Base-by-base conservation (phyloP, 1,140 invertebrate genomes). In the Neomicropteryx cornuta region DNA sequence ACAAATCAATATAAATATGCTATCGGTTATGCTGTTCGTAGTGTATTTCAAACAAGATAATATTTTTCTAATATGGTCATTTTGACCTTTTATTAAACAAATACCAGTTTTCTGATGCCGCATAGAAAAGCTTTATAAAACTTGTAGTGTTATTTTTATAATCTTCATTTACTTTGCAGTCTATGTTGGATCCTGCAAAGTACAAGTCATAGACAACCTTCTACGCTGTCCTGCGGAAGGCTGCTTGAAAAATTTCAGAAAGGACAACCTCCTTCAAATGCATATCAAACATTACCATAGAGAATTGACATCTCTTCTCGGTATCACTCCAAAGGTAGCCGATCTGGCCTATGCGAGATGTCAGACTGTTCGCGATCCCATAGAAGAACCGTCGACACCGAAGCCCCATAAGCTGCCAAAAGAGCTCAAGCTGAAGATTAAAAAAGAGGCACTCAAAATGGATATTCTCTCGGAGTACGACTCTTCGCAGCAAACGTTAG, bases 201-300 rank as follows among this genome's bases (percentile, higher is more conserved):
- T 81, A 2, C 73, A 79, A 58, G 73, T 79, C 39, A 73, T 81
- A 33, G 75, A 84, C 23, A 80, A 78, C 47, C 63, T 77, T 6
- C 77, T 81, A 29, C 75, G 80, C 18, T 96, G 90, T 60, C 83
- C 83, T 0, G 81, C 84, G 36, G 76, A 83, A 37, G 80, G 76
- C 4, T 95, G 90, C 54, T 75, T 72, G 10, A 95, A 95, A 62
- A 83, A 79, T 42, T 94, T 92, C 56, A 70, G 91, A 14, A 92
- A 91, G 54, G 87, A 92, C 50, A 88, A 85, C 47, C 71, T 93
- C 18, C 62, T 93, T 2, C 77, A 83, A 58, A 90, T 91, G 77
- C 87, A 92, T 49, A 81, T 91, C n/a, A 89, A 90, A 48, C 87
- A 91, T 60, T 91, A 90, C 53, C 87, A 92, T 63, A 75, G 78